Conservation (phyloP, 2,113 vertebrate genomes). For the Gnathonemus longibarbis region DNA sequence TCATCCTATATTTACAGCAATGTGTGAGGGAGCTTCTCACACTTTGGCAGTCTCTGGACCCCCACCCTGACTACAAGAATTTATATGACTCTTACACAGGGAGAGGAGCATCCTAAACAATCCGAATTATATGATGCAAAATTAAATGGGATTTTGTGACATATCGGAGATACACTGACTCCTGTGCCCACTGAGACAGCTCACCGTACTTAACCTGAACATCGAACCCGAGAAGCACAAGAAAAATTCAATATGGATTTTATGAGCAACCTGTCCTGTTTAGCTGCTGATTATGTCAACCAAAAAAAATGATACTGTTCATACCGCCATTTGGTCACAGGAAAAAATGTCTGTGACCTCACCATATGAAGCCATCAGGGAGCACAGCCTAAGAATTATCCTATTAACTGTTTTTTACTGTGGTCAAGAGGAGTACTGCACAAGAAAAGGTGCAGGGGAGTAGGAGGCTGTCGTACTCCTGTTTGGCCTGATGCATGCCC, state of each 20-base stretch:
- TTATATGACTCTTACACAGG: not conserved
- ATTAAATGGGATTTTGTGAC: not conserved
- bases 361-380: not conserved
- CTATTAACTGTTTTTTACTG: not conserved
- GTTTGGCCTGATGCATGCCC: not conserved
- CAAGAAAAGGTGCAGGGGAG: not conserved
- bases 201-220: not conserved
- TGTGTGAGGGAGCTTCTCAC: not conserved
- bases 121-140: slow-evolving; percentile 6
- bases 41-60: not conserved
- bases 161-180: not conserved
- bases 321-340: not conserved
- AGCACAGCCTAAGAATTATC: not conserved
- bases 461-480: not conserved
- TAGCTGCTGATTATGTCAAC: not conserved
- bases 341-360: not conserved
- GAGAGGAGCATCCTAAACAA: not conserved
- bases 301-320: not conserved
- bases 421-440: not conserved
- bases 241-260: not conserved
- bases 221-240: not conserved
- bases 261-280: not conserved
- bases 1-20: not conserved
- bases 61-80: not conserved
- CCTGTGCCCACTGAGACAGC: not conserved